Conservation (phyloP, 2,113 vertebrate species). For the Corythaixoides concolor region DNA sequence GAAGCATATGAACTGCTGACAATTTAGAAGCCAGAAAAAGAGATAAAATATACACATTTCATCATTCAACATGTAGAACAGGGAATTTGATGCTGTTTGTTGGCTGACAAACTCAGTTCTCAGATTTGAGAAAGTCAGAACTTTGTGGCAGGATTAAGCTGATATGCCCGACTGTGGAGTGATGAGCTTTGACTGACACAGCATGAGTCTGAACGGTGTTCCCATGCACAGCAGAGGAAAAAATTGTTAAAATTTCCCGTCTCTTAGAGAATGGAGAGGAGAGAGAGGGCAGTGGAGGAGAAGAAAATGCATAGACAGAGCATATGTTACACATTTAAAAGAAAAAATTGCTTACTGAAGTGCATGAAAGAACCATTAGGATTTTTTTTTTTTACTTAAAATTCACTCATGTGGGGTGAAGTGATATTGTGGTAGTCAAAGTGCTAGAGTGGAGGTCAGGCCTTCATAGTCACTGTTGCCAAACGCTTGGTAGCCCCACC, state of each 20-base stretch:
- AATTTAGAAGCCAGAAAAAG: conserved; percentile 54
- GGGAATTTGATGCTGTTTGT: conserved; percentile 58
- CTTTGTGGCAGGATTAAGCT: background rate
- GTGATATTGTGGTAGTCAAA: background rate
- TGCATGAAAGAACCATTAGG: background rate
- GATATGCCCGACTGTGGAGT: conserved; percentile 28
- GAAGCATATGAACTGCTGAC: conserved; percentile 20
- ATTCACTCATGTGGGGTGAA: background rate
- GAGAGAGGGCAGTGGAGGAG: background rate
- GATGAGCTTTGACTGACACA: conserved; percentile 10
- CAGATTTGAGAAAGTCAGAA: conserved; percentile 39
- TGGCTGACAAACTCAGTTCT: conserved; percentile 64
- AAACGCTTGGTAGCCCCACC: background rate
- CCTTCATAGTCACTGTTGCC: background rate
- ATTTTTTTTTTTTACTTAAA: background rate
- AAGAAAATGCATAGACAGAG: background rate
- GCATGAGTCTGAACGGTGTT: background rate
- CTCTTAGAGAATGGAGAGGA: background rate
- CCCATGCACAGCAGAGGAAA: background rate
- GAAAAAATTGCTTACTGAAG: background rate
- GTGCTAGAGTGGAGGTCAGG: background rate
- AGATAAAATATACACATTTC: conserved; percentile 25
- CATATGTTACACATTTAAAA: background rate
- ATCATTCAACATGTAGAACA: conserved; percentile 35
- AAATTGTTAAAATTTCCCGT: background rate